Percentiles rank a stretch among this genome's conserved stretches.
Evolutionary conservation across 1,140 invertebrate species (phyloP).

Genomic region (Triops longicaudatus): DNA sequence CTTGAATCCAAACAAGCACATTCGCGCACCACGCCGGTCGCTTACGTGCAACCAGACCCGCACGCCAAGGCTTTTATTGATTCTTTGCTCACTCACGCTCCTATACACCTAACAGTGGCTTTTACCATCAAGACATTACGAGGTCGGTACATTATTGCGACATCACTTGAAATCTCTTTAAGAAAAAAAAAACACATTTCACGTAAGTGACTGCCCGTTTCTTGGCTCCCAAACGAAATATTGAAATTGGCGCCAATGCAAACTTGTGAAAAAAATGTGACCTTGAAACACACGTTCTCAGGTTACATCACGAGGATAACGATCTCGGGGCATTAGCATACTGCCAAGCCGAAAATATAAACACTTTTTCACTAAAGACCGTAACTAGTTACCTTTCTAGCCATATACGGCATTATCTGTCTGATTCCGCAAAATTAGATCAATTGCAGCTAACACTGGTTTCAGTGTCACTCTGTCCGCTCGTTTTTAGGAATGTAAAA

Average conservation of each 20-base stretch:
- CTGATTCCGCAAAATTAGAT: background rate
- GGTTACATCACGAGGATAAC: background rate
- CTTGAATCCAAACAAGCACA: background rate
- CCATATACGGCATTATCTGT: background rate
- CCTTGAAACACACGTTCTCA: background rate
- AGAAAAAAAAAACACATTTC: background rate
- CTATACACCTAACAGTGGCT: background rate
- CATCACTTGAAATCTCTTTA: background rate
- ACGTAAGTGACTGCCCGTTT: background rate
- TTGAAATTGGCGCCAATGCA: background rate
- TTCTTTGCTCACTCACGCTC: background rate
- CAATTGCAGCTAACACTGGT: too few relatives aligned
- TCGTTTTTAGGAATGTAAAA: background rate
- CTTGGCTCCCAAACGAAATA: background rate
- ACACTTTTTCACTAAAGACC: background rate
- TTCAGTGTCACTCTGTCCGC: too few relatives aligned
- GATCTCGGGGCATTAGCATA: background rate
- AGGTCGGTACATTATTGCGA: background rate
- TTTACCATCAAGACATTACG: background rate
- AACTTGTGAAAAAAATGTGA: background rate
- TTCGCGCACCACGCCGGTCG: background rate
- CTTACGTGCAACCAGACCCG: conserved; percentile 4
- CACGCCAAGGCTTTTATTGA: background rate
- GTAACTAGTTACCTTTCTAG: conserved; percentile 4
- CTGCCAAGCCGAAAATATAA: background rate